phyloP scores from a whole-genome alignment of 1,140 invertebrate species.

The Euura lappo region DNA sequence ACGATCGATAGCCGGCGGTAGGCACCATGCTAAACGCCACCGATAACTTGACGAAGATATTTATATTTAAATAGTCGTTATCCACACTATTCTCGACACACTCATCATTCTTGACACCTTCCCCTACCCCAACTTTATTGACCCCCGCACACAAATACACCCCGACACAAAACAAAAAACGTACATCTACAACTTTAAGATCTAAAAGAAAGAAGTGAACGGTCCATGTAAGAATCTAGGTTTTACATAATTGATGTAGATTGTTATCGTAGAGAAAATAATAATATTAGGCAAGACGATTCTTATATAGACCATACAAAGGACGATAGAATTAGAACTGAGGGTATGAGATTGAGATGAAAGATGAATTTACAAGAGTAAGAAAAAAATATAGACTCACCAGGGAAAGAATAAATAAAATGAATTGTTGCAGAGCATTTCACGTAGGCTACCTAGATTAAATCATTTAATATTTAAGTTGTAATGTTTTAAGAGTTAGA shows the following conservation, averaged over 20 bases:
- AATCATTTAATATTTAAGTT: slow-evolving; percentile 51
- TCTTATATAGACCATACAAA: slow-evolving; percentile 32
- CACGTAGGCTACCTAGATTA: slow-evolving; percentile 46
- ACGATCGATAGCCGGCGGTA: slow-evolving; percentile 11
- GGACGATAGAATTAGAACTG: background rate
- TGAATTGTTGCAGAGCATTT: slow-evolving; percentile 39
- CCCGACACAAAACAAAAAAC: background rate
- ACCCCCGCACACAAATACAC: background rate
- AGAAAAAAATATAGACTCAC: slow-evolving; percentile 2
- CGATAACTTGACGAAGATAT: background rate
- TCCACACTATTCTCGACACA: background rate
- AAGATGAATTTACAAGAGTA: slow-evolving; percentile 18
- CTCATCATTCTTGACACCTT: background rate
- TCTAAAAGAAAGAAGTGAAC: background rate
- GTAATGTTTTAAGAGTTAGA: slow-evolving; percentile 56
- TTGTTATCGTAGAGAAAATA: slow-evolving; percentile 16
- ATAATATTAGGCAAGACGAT: slow-evolving; percentile 14
- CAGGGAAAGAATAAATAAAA: background rate
- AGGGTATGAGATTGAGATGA: slow-evolving; percentile 6
- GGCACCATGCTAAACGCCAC: background rate
- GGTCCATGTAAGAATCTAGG: slow-evolving; percentile 35
- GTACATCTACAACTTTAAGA: background rate
- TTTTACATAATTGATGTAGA: slow-evolving; percentile 24
- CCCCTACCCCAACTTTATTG: background rate
- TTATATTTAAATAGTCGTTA: slow-evolving; percentile 4